Evolutionary conservation across 2,888 invertebrate species (phyloP), one percentile per base, ranked within the genome.

Genomic region (Miltochrista miniata): DNA sequence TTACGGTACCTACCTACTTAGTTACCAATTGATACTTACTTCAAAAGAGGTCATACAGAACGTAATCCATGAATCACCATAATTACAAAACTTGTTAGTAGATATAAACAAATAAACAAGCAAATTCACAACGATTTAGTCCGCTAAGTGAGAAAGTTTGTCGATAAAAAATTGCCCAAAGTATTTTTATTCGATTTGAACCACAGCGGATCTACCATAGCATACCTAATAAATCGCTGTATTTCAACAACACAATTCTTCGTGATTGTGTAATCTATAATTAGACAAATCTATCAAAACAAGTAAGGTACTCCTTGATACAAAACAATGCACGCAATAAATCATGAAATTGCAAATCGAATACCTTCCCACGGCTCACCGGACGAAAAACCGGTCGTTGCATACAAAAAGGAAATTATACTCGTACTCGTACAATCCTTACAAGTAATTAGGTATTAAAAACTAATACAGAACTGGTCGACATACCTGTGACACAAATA

Each of bases 331-430:
- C 60, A 66, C 45, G 58, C 62, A 63, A 66, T 67, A 49, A 63
- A 29, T 62, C 59, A 66, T 68, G 62, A 74, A 74, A 75, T 76
- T 72, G 74, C 85, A 79, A 85, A 74, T 73, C 66, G 72, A 80
- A 83, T 83, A 66, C 81, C 85, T 89, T 90, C 90, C 87, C 90
- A 90, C 90, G 88, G 79, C 76, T 69, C 75, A 76, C 80, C 86
- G 85, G 82, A 86, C 84, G 80, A 81, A 79, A 84, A 89, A 88
- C 90, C 75, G 83, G 89, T 89, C 83, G 68, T 79, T 85, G 83
- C 86, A 85, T 85, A 81, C 83, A 83, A 64, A 85, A 85, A 86
- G 83, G 80, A 86, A 88, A 87, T 82, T 81, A 76, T 63, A 68
- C 75, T 75, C 77, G 76, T 82, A 82, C 81, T 80, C 31, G 10